A percentile compares a stretch with the other conserved stretches of the same genome.
These are phyloP conservation scores for Desmodus rotundus DNA, from an alignment of 2,113 vertebrate genomes.

Conservation along the genomic window DNA sequence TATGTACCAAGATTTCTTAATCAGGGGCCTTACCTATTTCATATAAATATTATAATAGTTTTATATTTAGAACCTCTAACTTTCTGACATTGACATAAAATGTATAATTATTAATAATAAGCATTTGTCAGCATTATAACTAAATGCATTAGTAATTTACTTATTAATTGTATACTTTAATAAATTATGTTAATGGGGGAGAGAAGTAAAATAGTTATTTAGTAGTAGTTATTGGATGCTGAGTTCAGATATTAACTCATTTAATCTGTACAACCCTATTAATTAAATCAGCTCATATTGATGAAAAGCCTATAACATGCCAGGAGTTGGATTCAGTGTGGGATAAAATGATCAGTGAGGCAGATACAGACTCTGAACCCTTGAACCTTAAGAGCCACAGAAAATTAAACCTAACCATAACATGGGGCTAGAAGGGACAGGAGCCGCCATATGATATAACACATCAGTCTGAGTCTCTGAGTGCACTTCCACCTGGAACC, in stretches of 20 bases:
- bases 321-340: neutral
- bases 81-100: neutral
- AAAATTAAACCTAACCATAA: neutral
- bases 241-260: neutral
- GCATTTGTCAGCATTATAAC: neutral
- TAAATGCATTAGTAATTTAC: neutral
- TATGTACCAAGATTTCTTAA: neutral
- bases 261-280: neutral
- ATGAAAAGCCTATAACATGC: neutral
- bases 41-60: neutral
- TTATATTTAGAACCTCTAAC: neutral
- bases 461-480: neutral
- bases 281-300: neutral
- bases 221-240: neutral
- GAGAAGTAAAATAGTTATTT: neutral
- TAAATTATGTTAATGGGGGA: neutral
- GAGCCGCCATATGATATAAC: rapidly evolving
- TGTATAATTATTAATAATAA: neutral
- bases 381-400: neutral
- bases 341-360: neutral
- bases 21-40: neutral
- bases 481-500: neutral
- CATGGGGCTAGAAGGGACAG: rapidly evolving
- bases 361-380: neutral
- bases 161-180: neutral